Conservation (phyloP, 2,113 vertebrate species). For the Nothoprocta perdicaria region DNA sequence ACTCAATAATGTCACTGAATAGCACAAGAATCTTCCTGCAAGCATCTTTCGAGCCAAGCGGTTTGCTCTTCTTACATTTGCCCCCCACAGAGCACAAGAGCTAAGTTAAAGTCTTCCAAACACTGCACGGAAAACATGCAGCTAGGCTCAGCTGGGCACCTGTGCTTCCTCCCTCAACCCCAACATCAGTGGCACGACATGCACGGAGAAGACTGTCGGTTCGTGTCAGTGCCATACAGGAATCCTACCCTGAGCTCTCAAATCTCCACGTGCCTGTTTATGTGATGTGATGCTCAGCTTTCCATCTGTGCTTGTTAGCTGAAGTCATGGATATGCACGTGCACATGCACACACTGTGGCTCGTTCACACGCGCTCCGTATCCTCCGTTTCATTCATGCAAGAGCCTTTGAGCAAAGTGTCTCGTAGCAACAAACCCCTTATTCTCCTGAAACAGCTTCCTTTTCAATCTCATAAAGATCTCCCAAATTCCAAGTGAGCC, state of each 20-base stretch:
- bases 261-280: fast-evolving
- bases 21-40: not conserved
- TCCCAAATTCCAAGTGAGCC: not conserved
- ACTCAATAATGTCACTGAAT: not conserved
- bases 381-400: not conserved
- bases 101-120: not conserved
- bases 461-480: not conserved
- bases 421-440: not conserved
- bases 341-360: no score
- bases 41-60: not conserved
- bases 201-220: not conserved
- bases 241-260: not conserved
- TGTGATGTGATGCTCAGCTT: not conserved
- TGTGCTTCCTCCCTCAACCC: not conserved
- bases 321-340: not conserved
- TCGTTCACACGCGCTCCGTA: not conserved
- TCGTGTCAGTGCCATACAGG: not conserved
- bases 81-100: not conserved
- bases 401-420: not conserved
- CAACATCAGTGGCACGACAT: not conserved
- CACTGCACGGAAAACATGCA: not conserved
- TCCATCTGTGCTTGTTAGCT: not conserved
- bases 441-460: not conserved
- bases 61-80: not conserved
- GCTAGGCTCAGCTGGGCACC: not conserved